Evolutionary conservation across 1,140 invertebrate genomes (phyloP), one percentile per base, ranked within the genome.

Genomic region (Temnothorax nylanderi): DNA sequence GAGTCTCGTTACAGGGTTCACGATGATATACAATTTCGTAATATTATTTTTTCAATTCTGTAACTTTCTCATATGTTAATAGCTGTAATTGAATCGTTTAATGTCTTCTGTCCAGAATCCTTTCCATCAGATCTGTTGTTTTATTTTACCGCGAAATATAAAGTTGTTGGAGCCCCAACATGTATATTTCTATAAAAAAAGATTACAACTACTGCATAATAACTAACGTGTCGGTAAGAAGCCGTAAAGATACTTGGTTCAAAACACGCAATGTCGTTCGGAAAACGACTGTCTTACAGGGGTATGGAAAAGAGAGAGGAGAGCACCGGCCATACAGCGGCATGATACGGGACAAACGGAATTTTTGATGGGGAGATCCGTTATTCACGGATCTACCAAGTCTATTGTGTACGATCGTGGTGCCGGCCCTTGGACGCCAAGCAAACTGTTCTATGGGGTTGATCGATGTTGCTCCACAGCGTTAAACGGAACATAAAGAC

Each of bases 321-420:
- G 72, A 56, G 44, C 64, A 72, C 47, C n/a, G 26, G 18, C 67
- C 72, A 44, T 81, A 75, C 72, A 56, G 86, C 78, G 67, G 51
- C 41, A 32, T 80, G 75, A 84, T 77, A 85, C 82, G 21, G 88
- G 62, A 91, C 93, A 94, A 94, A 94, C 93, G 87, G 94, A 94
- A 94, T 94, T 94, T 94, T 94, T 93, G 90, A 94, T 93, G 86
- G 80, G 69, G 84, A 82, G 88, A 93, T 93, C 91, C 89, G 89
- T 90, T 94, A 94, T 93, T 93, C 92, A 93, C 91, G 74, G 88
- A 69, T 92, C 88, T 88, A 89, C 72, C 74, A 87, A 80, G 89
- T 77, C 84, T 88, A 92, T 94, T 93, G 92, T 94, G 90, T 89
- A 88, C 88, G 89, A 92, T 91, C 87, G 88, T 62, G 54, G 58